These are phyloP conservation scores for Rafetus swinhoei DNA, from an alignment of 2,113 vertebrate species.

Conservation along the genomic window DNA sequence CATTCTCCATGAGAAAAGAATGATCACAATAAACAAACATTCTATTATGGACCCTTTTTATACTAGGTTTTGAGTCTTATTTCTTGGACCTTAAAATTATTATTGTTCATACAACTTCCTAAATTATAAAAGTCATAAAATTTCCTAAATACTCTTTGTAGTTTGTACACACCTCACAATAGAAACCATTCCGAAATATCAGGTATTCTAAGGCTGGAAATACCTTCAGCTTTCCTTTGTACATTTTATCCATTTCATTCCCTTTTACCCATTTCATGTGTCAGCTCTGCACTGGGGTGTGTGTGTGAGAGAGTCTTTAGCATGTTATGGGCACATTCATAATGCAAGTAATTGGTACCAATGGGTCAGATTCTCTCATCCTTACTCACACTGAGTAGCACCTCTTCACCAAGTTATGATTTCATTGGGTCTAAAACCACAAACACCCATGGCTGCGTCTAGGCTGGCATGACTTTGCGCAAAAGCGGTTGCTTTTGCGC, in stretches of 20 bases:
- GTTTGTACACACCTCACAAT: background rate
- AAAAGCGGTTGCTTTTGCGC: no score
- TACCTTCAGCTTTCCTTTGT: background rate
- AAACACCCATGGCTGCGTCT: background rate
- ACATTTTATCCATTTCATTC: background rate
- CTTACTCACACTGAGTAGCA: background rate
- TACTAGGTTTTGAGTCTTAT: background rate
- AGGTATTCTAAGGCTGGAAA: background rate
- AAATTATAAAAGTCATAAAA: accelerated
- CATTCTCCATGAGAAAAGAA: background rate
- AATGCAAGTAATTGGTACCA: background rate
- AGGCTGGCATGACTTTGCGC: no score
- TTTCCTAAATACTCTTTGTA: background rate
- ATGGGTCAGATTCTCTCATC: background rate
- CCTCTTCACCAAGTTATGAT: background rate
- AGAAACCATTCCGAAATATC: background rate
- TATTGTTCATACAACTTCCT: background rate
- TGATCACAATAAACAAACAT: background rate
- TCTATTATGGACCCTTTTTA: background rate
- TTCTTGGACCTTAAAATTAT: background rate
- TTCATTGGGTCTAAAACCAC: background rate
- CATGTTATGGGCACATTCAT: background rate
- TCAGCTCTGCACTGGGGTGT: background rate
- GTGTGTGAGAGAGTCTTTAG: background rate
- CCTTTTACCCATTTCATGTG: background rate